Conservation (phyloP, 2,888 invertebrate species). For the Plebejus melissa region DNA sequence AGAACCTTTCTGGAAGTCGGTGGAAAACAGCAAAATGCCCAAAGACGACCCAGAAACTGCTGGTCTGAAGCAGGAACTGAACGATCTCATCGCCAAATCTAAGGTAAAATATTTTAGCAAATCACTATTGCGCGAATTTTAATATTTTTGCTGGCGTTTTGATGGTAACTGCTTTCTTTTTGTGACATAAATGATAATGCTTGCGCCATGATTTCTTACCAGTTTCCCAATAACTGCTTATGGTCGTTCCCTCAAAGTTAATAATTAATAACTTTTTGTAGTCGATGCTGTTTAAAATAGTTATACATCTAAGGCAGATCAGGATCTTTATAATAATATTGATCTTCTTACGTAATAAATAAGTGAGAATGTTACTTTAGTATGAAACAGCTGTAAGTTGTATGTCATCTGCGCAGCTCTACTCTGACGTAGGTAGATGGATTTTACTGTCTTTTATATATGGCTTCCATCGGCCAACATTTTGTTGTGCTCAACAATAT, state of each 20-base stretch:
- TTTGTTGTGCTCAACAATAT: background rate
- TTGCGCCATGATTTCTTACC: background rate
- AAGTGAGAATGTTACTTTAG: background rate
- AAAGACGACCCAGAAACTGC: slow-evolving; percentile 91
- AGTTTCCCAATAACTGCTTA: background rate
- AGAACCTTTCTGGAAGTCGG: slow-evolving; percentile 5
- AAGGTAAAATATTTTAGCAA: slow-evolving; percentile 77
- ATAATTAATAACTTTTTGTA: background rate
- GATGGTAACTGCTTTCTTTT: background rate
- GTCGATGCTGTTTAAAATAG: background rate
- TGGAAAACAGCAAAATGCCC: slow-evolving; percentile 76
- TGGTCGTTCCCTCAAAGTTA: background rate
- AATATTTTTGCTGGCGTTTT: background rate
- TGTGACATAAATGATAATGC: background rate
- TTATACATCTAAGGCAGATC: background rate
- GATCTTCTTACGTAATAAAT: background rate
- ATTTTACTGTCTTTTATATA: background rate
- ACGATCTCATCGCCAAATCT: slow-evolving; percentile 86
- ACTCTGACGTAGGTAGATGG: background rate
- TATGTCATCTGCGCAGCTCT: background rate
- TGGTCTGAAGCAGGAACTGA: slow-evolving; percentile 88
- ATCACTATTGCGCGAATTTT: background rate
- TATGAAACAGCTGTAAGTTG: background rate
- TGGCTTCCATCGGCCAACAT: background rate
- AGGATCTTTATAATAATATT: background rate